Percentiles rank a stretch among this genome's conserved stretches.
Conservation (phyloP, 2,113 vertebrate species). For the Actinemys pallida region DNA sequence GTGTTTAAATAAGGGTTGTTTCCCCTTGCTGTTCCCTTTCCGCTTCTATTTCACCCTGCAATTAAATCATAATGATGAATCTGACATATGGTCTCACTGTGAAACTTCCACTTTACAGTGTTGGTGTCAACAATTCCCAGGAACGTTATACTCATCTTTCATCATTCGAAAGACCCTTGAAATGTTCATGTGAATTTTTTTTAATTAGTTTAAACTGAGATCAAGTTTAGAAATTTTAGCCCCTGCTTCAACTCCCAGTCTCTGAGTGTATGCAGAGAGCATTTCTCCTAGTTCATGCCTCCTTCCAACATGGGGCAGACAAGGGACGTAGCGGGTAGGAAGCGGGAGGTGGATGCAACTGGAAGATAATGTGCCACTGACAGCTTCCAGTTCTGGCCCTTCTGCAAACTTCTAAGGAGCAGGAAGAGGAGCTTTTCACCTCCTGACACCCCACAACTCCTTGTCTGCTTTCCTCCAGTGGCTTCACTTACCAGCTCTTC, state of each 20-base stretch:
- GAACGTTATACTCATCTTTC: not conserved
- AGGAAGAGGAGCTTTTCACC: constrained; percentile 25
- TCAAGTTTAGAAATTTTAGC: not conserved
- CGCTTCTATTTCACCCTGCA: constrained; percentile 44
- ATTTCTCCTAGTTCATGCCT: not conserved
- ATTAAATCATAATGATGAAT: not conserved
- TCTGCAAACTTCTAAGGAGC: constrained; percentile 9
- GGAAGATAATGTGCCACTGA: constrained; percentile 44
- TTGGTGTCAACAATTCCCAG: not conserved
- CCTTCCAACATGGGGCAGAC: not conserved
- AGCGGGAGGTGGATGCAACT: constrained; percentile 22
- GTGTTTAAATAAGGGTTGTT: constrained; percentile 14
- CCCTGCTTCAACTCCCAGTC: not conserved
- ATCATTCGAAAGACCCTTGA: not conserved
- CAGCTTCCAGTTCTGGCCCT: not conserved
- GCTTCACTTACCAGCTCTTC: not conserved
- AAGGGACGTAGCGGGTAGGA: not conserved
- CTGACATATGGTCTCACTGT: constrained; percentile 14
- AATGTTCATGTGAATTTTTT: not conserved
- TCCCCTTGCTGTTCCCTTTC: constrained; percentile 19
- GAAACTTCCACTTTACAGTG: constrained; percentile 2
- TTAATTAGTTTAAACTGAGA: constrained; percentile 21
- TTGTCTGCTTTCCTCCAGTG: constrained; percentile 23
- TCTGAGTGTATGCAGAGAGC: rapidly evolving
- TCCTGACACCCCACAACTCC: not conserved